Conservation (phyloP, 2,113 vertebrate species). For the Montifringilla adamsi region DNA sequence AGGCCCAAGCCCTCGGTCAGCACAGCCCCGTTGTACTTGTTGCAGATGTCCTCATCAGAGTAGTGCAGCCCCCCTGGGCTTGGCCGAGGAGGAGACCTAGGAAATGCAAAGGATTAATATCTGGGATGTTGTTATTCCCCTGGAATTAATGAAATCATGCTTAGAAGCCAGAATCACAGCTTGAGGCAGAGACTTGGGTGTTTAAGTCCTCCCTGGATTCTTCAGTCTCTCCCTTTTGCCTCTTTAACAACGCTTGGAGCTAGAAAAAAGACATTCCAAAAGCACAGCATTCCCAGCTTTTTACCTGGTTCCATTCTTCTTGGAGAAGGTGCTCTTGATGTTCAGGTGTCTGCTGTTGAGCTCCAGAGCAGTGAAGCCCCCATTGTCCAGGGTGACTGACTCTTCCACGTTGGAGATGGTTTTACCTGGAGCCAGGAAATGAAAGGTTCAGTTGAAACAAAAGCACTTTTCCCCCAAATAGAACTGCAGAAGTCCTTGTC, state of each 20-base stretch:
- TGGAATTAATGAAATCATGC: neutral
- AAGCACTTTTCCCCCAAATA: neutral
- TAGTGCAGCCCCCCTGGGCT: slow-evolving; percentile 93
- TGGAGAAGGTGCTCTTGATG: slow-evolving; percentile 89
- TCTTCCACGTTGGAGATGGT: slow-evolving; percentile 84
- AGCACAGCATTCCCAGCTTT: neutral
- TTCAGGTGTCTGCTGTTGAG: slow-evolving; percentile 90
- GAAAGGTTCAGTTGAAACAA: slow-evolving; percentile 2
- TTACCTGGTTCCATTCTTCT: slow-evolving; percentile 93
- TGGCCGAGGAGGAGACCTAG: slow-evolving; percentile 91
- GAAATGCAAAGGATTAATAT: neutral
- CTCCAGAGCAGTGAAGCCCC: slow-evolving; percentile 91
- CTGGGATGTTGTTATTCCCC: neutral
- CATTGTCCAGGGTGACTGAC: slow-evolving; percentile 89
- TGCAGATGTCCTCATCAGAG: slow-evolving; percentile 93
- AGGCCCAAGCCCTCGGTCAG: slow-evolving; percentile 85
- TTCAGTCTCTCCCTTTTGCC: neutral
- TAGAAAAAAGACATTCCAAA: neutral
- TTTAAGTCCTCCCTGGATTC: neutral
- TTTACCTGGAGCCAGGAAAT: slow-evolving; percentile 77
- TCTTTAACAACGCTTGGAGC: neutral
- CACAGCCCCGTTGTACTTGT: slow-evolving; percentile 88
- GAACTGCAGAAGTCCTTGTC: neutral
- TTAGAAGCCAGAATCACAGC: neutral
- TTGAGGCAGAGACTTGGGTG: neutral